These are phyloP conservation scores for Etheostoma spectabile DNA, from an alignment of 2,113 vertebrate genomes.

Conservation along the genomic window DNA sequence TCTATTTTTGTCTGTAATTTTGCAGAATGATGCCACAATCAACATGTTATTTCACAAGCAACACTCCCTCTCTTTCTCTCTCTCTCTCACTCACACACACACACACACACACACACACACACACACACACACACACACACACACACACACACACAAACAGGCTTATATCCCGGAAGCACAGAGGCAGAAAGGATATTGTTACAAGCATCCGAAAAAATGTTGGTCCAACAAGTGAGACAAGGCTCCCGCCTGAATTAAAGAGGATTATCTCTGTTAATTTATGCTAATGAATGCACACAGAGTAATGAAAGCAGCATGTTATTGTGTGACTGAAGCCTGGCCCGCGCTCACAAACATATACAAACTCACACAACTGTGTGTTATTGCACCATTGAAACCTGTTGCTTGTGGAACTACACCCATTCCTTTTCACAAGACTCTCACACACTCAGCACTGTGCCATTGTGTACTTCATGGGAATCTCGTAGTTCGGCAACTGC, in stretches of 20 bases:
- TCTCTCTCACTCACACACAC: too few relatives aligned
- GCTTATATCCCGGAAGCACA: conserved; percentile 55
- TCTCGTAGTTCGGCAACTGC: conserved; percentile 43
- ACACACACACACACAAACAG: conserved; percentile 9
- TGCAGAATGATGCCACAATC: conserved; percentile 5
- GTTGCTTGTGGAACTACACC: conserved; percentile 47
- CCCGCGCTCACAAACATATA: conserved; percentile 40
- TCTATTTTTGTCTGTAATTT: conserved; percentile 32
- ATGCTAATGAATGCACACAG: conserved; percentile 82
- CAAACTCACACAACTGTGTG: conserved; percentile 34
- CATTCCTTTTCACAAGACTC: conserved; percentile 20
- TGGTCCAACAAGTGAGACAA: conserved; percentile 78
- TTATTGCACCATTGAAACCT: conserved; percentile 46
- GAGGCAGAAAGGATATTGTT: conserved; percentile 68
- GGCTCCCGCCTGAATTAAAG: conserved; percentile 70
- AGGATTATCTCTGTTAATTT: conserved; percentile 78
- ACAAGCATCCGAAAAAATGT: conserved; percentile 67
- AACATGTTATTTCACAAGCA: conserved; percentile 27
- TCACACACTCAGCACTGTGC: conserved; percentile 27
- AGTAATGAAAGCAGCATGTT: conserved; percentile 71
- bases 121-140: not conserved
- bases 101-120: conserved; percentile 1
- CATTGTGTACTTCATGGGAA: conserved; percentile 65
- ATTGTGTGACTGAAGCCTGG: conserved; percentile 56
- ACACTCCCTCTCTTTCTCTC: not conserved